Percentiles rank a stretch among this genome's conserved stretches.
phyloP scores from a whole-genome alignment of 2,113 vertebrate species.

The Chionis minor region DNA sequence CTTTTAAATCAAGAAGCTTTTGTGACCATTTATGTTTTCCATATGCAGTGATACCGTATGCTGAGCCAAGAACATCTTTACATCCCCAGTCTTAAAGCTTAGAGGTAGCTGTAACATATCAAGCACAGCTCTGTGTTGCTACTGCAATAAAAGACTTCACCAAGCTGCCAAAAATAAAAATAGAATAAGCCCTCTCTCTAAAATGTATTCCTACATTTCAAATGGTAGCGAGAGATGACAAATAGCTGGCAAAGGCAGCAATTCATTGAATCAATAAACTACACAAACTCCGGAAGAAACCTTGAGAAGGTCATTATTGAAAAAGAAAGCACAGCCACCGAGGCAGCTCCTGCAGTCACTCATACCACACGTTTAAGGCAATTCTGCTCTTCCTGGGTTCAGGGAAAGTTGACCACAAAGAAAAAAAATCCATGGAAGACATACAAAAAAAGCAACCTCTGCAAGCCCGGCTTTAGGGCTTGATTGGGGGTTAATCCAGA shows the following conservation, averaged over 20 bases:
- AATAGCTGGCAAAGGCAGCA: background rate
- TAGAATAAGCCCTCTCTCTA: background rate
- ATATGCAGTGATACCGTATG: background rate
- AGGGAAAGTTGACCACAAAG: background rate
- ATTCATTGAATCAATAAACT: background rate
- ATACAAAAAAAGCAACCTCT: background rate
- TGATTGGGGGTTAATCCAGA: background rate
- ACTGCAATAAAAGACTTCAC: conserved; percentile 23
- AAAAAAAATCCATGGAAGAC: background rate
- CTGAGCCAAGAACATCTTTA: conserved; percentile 15
- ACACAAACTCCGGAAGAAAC: background rate
- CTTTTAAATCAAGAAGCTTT: conserved; percentile 35
- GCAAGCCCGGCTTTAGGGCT: background rate
- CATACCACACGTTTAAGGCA: background rate
- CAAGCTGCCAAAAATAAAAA: conserved; percentile 13
- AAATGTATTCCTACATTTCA: background rate
- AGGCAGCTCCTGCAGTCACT: background rate
- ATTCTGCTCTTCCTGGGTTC: background rate
- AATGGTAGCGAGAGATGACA: background rate
- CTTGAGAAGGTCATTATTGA: background rate
- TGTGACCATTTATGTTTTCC: background rate
- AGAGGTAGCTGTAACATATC: conserved; percentile 27
- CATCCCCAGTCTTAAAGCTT: background rate
- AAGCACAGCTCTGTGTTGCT: background rate
- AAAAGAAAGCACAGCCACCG: background rate